Evolutionary conservation across 2,888 invertebrate genomes (phyloP).

Genomic region (Ceratothoa steindachneri): DNA sequence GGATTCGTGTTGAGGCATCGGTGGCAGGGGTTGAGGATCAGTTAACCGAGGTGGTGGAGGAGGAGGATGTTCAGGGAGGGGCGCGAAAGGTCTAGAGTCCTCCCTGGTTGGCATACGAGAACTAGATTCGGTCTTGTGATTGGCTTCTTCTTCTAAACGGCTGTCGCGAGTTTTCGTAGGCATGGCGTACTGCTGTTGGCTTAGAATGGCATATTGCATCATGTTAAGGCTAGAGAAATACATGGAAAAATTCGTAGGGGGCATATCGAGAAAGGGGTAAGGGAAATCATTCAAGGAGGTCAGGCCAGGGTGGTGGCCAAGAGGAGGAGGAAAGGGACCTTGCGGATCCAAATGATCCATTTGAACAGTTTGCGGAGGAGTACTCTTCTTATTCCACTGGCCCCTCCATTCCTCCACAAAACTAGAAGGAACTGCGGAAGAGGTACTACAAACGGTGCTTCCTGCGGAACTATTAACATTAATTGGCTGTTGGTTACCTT

Average conservation of each 20-base stretch:
- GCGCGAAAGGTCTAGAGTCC: background rate
- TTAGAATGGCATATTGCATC: background rate
- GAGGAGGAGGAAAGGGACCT: conserved; percentile 7
- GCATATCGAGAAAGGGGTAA: conserved; percentile 6
- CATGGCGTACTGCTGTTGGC: conserved; percentile 8
- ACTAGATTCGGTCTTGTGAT: background rate
- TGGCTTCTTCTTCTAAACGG: background rate
- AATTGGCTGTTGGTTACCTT: background rate
- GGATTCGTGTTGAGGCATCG: background rate
- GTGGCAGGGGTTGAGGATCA: background rate
- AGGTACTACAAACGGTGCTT: conserved; percentile 4
- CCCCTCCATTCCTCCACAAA: conserved; percentile 40
- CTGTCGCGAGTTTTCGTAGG: conserved; percentile 1
- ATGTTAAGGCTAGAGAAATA: background rate
- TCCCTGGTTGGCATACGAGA: background rate
- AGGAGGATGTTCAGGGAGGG: background rate
- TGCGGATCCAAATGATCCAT: conserved; percentile 22
- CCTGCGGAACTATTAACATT: background rate
- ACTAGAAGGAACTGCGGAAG: conserved; percentile 22
- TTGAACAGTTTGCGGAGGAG: conserved; percentile 18
- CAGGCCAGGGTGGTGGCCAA: background rate
- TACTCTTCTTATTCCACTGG: conserved; percentile 38
- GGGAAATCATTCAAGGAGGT: background rate
- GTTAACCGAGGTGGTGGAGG: background rate
- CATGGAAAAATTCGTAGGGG: conserved; percentile 6